These are phyloP conservation scores for Pterobdella sp. DNA, from an alignment of 2,888 invertebrate species.

Conservation along the genomic window DNA sequence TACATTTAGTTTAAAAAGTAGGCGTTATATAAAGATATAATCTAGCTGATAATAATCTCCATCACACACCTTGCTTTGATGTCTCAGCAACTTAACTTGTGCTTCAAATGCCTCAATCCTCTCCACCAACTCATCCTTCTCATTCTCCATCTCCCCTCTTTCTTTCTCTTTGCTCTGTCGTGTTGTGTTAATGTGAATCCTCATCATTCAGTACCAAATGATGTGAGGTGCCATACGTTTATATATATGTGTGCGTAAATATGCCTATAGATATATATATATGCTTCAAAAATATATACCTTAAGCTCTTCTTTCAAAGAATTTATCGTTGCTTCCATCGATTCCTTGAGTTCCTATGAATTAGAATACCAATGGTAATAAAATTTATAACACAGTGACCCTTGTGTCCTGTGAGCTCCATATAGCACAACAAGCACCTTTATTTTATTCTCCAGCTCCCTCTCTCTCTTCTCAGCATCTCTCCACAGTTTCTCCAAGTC, in stretches of 20 bases:
- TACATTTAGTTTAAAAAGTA: no score
- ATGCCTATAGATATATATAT: background rate
- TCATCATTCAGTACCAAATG: no score
- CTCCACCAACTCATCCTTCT: background rate
- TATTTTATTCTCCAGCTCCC: constrained; percentile 11
- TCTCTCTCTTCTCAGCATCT: constrained; percentile 26
- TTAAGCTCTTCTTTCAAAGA: background rate
- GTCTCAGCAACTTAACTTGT: background rate
- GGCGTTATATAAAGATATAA: no score
- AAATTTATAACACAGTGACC: background rate
- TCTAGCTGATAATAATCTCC: no score
- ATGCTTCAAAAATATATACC: no score
- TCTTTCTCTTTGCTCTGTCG: background rate
- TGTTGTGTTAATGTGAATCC: background rate
- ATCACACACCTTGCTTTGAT: background rate
- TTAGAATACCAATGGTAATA: background rate
- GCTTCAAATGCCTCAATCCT: background rate
- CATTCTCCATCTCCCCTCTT: background rate
- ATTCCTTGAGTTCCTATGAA: background rate
- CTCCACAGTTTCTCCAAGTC: constrained; percentile 14
- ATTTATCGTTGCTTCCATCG: background rate
- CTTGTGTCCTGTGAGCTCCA: background rate
- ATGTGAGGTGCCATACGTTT: background rate
- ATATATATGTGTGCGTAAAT: background rate
- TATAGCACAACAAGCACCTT: background rate